Evolutionary conservation across 2,113 vertebrate species (phyloP).

Genomic region (Nestor notabilis): DNA sequence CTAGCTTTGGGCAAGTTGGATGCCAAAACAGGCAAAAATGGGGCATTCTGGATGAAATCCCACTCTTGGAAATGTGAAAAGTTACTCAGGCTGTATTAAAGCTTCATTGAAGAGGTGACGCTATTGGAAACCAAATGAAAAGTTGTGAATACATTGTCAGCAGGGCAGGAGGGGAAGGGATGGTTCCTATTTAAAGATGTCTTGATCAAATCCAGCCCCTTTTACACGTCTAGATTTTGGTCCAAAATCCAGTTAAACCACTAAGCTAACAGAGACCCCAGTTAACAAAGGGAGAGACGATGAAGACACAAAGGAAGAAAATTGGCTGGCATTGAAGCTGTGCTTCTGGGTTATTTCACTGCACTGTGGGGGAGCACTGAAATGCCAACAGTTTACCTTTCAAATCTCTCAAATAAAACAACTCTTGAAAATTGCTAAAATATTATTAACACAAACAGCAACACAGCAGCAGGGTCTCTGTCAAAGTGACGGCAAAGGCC

Average conservation of each 20-base stretch:
- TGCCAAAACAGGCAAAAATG: neutral
- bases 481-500: neutral
- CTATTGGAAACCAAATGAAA: neutral
- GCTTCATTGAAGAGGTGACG: neutral
- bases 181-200: neutral
- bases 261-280: neutral
- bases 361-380: neutral
- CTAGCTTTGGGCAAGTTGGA: neutral
- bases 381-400: neutral
- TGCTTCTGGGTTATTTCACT: neutral
- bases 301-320: neutral
- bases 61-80: neutral
- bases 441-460: neutral
- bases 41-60: neutral
- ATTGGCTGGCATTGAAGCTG: neutral
- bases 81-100: neutral
- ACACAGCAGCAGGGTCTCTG: slow-evolving; percentile 4
- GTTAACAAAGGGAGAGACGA: neutral
- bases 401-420: neutral
- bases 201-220: neutral
- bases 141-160: rapidly evolving
- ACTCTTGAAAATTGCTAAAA: neutral
- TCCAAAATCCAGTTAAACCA: neutral
- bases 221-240: neutral
- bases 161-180: neutral